These are phyloP conservation scores for Lathamus discolor DNA, from an alignment of 2,113 vertebrate species.

Conservation along the genomic window DNA sequence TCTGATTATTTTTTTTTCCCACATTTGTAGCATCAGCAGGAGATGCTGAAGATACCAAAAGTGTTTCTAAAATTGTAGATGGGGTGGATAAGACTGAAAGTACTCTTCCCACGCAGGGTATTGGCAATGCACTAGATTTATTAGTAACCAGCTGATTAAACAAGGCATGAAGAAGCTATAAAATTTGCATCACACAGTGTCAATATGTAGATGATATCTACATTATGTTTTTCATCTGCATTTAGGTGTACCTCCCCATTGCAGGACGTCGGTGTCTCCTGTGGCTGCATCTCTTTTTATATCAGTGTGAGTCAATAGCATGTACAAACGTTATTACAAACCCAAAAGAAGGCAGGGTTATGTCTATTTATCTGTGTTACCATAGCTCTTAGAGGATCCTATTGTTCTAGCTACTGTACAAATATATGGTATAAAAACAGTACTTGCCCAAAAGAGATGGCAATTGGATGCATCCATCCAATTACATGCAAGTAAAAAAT, in stretches of 20 bases:
- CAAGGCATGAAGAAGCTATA: background rate
- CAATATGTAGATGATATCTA: background rate
- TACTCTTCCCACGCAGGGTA: background rate
- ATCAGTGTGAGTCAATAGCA: rapidly evolving
- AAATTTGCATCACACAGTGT: background rate
- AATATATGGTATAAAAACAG: background rate
- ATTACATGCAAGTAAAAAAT: background rate
- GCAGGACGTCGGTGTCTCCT: background rate
- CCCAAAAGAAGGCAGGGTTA: background rate
- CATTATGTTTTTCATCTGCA: background rate
- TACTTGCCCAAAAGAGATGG: background rate
- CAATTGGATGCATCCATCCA: background rate
- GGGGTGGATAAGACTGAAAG: background rate
- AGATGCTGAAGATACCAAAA: background rate
- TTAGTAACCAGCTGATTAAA: background rate
- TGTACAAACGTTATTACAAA: background rate
- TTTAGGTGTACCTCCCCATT: background rate
- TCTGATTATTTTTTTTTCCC: background rate
- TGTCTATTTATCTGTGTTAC: background rate
- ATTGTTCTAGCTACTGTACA: background rate
- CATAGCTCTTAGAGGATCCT: background rate
- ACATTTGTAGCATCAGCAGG: background rate
- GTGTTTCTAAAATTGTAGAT: background rate
- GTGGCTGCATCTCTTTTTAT: background rate
- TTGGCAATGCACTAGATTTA: background rate